phyloP scores from a whole-genome alignment of 37 sponge, comb jelly and placozoan species.

The Spongilla lacustris region DNA sequence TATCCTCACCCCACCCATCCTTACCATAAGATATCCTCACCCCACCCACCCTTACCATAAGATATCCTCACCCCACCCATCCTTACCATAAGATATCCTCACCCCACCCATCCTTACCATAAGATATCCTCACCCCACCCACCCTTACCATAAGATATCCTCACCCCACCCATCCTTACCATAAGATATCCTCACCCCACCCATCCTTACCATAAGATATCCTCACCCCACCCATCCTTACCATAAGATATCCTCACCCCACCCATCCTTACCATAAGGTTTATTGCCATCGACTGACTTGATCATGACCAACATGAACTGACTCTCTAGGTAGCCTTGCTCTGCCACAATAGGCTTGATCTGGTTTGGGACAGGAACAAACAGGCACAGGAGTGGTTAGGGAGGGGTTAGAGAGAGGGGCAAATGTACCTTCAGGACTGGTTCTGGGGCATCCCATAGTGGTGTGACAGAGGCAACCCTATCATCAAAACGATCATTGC shows the following conservation, averaged over 20 bases:
- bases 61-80: no score
- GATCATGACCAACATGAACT: slow-evolving; percentile 70
- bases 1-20: slow-evolving; percentile 6
- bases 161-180: no score
- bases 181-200: neutral
- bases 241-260: neutral
- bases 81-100: no score
- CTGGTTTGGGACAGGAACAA: neutral
- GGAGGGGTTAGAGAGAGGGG: neutral
- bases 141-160: no score
- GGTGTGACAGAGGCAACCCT: neutral
- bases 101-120: no score
- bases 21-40: neutral
- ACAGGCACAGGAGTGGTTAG: neutral
- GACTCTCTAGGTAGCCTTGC: slow-evolving; percentile 72
- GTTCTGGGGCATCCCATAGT: neutral
- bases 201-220: neutral
- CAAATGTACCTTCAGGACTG: neutral
- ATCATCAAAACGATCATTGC: slow-evolving; percentile 5
- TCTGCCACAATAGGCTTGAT: slow-evolving; percentile 74
- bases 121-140: no score
- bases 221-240: neutral
- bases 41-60: no score
- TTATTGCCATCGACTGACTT: slow-evolving; percentile 82
- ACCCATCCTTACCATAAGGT: slow-evolving; percentile 64